Conservation (phyloP, 1,140 invertebrate species). For the Wasmannia auropunctata region DNA sequence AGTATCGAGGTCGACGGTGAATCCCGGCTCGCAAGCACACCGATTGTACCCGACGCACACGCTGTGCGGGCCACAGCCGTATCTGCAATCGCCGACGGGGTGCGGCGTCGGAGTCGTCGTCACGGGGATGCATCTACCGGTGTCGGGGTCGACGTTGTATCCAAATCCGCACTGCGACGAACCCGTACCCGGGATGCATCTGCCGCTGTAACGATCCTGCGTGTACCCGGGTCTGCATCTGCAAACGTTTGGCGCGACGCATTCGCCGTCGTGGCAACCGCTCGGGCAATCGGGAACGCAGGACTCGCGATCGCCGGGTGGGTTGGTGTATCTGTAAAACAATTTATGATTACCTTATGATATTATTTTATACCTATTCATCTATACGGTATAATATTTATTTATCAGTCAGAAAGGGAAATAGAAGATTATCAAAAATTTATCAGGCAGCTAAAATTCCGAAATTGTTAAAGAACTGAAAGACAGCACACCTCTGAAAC, state of each 20-base stretch:
- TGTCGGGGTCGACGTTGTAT: constrained; percentile 60
- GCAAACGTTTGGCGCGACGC: constrained; percentile 31
- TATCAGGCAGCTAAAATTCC: not conserved
- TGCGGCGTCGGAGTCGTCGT: not conserved
- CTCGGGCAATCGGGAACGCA: constrained; percentile 73
- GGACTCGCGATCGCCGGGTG: constrained; percentile 70
- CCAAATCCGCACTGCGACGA: constrained; percentile 71
- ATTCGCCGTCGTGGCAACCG: constrained; percentile 45
- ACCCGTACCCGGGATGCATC: constrained; percentile 62
- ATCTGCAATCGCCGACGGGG: constrained; percentile 29
- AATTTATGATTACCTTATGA: not conserved
- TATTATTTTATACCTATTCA: not conserved
- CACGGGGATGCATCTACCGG: constrained; percentile 59
- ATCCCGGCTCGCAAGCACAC: constrained; percentile 81
- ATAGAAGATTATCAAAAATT: not conserved
- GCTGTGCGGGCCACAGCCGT: constrained; percentile 65
- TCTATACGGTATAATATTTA: not conserved
- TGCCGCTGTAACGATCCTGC: not conserved
- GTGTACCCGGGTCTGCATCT: constrained; percentile 37
- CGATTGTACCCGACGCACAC: constrained; percentile 77
- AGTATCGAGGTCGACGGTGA: constrained; percentile 44
- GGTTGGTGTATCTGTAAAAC: constrained; percentile 76
- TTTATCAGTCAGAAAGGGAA: not conserved
- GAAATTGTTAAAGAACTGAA: not conserved
- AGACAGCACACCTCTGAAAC: not conserved